Conservation (phyloP, 2,113 vertebrate genomes). For the Oreocharis arfaki region DNA sequence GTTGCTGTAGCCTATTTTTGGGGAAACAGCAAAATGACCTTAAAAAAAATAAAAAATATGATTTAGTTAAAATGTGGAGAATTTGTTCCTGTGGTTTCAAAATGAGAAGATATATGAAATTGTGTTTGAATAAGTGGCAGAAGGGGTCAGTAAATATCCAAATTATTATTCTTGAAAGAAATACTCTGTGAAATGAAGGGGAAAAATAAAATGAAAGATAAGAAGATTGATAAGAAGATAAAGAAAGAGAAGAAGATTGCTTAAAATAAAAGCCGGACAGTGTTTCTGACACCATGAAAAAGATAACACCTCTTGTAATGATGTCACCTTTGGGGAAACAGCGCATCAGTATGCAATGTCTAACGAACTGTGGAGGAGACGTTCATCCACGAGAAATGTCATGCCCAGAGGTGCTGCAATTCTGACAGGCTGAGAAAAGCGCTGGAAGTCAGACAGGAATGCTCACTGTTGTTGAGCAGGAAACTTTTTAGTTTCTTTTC, state of each 20-base stretch:
- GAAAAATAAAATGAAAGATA: not conserved
- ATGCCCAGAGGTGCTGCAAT: slow-evolving; percentile 35
- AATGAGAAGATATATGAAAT: not conserved
- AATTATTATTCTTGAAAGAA: not conserved
- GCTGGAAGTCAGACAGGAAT: not conserved
- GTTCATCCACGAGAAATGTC: slow-evolving; percentile 47
- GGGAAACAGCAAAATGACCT: not conserved
- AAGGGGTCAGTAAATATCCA: not conserved
- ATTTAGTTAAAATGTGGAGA: not conserved
- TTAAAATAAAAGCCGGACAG: not conserved
- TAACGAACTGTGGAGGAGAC: slow-evolving; percentile 40
- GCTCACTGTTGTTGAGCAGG: not conserved
- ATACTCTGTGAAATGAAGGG: not conserved
- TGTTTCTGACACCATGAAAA: not conserved
- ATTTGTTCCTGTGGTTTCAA: not conserved
- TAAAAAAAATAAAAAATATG: not conserved
- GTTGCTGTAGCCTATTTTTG: not conserved
- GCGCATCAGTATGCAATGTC: not conserved
- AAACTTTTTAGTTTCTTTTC: not conserved
- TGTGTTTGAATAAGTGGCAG: not conserved
- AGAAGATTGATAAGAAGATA: too few species aligned
- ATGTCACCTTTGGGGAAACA: slow-evolving; percentile 43
- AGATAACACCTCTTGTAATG: slow-evolving; percentile 25
- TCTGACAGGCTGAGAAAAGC: slow-evolving; percentile 26
- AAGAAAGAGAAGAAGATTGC: not conserved